Evolutionary conservation across 1,140 invertebrate species (phyloP).

Genomic region (Pseudobourletiella spinata): DNA sequence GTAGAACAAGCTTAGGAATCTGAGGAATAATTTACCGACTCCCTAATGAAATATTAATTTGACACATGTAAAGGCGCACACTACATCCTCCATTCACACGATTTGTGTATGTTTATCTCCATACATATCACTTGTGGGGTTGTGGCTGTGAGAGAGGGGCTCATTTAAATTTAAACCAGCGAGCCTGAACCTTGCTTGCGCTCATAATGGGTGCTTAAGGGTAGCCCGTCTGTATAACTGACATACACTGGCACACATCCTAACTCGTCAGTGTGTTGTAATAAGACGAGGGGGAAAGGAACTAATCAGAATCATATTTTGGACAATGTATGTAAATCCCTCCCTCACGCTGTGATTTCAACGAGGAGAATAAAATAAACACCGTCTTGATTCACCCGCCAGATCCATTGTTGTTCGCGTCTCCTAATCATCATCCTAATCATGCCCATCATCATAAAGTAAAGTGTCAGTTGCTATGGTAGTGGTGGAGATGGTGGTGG

Average conservation of each 20-base stretch:
- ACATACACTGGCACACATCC: not conserved
- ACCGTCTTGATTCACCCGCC: not conserved
- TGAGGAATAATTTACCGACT: not conserved
- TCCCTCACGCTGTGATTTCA: constrained; percentile 21
- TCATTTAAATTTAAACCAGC: no score
- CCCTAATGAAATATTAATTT: not conserved
- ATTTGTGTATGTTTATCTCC: not conserved
- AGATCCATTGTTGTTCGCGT: not conserved
- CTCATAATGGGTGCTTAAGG: no score
- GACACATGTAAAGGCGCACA: not conserved
- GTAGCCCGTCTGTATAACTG: no score
- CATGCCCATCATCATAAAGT: no score
- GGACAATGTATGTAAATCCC: constrained; percentile 21
- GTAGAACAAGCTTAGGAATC: not conserved
- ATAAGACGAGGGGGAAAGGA: not conserved
- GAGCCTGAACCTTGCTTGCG: no score
- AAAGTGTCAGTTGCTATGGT: not conserved
- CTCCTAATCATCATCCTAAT: not conserved
- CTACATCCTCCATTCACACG: not conserved
- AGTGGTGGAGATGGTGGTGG: no score
- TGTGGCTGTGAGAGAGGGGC: no score
- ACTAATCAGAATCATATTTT: not conserved
- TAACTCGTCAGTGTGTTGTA: not conserved
- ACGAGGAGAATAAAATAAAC: constrained; percentile 12
- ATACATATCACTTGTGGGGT: not conserved